Percentiles rank a stretch among this genome's conserved stretches.
phyloP scores from a whole-genome alignment of 2,113 vertebrate genomes.

The Zapus hudsonius region DNA sequence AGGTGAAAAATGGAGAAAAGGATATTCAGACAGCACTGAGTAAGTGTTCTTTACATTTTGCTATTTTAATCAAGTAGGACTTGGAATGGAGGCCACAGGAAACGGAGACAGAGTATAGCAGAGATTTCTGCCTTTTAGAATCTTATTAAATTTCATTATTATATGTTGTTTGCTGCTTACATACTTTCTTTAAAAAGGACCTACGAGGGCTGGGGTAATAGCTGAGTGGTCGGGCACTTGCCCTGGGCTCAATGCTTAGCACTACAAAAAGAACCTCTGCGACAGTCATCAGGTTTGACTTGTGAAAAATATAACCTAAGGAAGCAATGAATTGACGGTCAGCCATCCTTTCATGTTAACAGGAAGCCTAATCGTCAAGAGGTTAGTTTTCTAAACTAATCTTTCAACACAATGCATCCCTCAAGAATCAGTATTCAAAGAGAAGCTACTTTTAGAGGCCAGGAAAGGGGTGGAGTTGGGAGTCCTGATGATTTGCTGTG shows the following conservation, averaged over 20 bases:
- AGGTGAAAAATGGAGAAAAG: conserved; percentile 92
- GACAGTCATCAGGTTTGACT: neutral
- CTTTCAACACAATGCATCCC: neutral
- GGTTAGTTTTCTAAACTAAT: neutral
- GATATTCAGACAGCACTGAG: conserved; percentile 96
- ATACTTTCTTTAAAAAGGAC: conserved; percentile 21
- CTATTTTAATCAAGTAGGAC: neutral
- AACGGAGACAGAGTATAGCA: neutral
- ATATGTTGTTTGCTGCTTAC: conserved; percentile 25
- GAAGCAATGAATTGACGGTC: neutral
- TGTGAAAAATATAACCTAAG: conserved; percentile 40
- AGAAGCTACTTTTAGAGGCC: neutral
- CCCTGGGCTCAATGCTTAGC: neutral
- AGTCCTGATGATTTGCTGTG: neutral
- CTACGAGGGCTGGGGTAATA: neutral
- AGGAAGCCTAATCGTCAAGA: conserved; percentile 5
- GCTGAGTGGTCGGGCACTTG: neutral
- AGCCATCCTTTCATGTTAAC: neutral
- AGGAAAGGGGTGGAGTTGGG: neutral
- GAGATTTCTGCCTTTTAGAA: neutral
- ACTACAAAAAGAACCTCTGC: neutral
- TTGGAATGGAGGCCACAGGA: neutral
- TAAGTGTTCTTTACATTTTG: conserved; percentile 84
- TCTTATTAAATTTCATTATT: neutral
- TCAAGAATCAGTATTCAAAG: neutral